phyloP scores from a whole-genome alignment of 2,797 vertebrate species.

The Helarctos malayanus region DNA sequence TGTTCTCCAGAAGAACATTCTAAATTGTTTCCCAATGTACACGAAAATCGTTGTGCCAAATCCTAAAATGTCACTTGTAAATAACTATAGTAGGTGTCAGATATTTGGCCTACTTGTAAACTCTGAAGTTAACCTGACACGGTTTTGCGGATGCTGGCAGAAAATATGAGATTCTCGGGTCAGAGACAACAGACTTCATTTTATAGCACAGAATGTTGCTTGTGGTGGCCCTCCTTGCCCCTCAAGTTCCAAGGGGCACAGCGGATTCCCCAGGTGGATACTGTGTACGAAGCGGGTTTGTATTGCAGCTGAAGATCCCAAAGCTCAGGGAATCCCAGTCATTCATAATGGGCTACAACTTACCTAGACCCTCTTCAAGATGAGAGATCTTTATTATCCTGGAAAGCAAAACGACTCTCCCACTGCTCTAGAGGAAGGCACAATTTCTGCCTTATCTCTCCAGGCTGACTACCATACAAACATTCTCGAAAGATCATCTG shows the following conservation, averaged over 20 bases:
- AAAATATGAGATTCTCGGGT: not conserved
- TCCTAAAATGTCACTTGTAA: not conserved
- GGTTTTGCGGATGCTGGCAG: not conserved
- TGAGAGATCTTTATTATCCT: not conserved
- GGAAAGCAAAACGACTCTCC: not conserved
- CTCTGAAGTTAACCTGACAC: not conserved
- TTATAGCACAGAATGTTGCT: not conserved
- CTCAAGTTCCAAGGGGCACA: not conserved
- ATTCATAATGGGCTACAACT: not conserved
- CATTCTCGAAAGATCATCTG: not conserved
- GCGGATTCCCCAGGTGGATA: not conserved
- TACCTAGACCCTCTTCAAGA: not conserved
- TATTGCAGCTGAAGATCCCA: not conserved
- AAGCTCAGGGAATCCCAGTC: not conserved
- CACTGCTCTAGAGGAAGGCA: not conserved
- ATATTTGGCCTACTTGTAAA: not conserved
- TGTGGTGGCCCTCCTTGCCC: not conserved
- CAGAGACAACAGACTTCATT: not conserved
- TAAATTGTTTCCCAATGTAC: not conserved
- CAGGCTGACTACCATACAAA: not conserved
- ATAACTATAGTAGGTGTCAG: not conserved
- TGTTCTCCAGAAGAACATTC: not conserved
- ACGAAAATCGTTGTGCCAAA: not conserved
- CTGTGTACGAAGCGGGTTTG: no score
- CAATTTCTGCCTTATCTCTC: not conserved